Percentiles rank a stretch among this genome's conserved stretches.
phyloP scores from a whole-genome alignment of 2,888 invertebrate species.

The Pilophorus perplexus region DNA sequence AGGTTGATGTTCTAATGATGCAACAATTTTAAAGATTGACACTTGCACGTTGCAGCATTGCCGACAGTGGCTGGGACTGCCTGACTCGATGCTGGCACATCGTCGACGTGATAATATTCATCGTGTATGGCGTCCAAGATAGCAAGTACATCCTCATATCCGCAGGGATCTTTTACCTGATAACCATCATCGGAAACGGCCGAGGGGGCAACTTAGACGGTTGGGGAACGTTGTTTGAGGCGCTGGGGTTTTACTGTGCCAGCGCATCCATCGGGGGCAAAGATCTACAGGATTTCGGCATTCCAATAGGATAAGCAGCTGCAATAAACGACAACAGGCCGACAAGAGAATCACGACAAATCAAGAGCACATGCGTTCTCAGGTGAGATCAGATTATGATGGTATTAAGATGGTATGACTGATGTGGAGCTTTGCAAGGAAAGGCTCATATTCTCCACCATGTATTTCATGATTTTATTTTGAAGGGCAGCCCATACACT shows the following conservation, averaged over 20 bases:
- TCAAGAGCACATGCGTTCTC: too few relatives aligned
- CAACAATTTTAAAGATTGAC: not conserved
- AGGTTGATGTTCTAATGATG: too few relatives aligned
- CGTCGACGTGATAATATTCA: not conserved
- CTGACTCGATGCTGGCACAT: not conserved
- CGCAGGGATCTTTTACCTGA: not conserved
- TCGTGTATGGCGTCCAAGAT: not conserved
- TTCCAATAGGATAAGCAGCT: not conserved
- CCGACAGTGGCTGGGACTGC: not conserved
- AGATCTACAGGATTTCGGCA: conserved; percentile 1
- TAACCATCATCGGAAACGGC: not conserved
- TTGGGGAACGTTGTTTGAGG: too few relatives aligned
- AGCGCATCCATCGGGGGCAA: not conserved
- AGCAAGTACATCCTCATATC: conserved; percentile 2
- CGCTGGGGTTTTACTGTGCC: not conserved
- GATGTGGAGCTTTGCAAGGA: too few relatives aligned
- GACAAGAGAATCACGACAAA: too few relatives aligned
- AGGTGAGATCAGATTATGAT: too few relatives aligned
- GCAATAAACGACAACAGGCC: too few relatives aligned
- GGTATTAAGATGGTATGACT: too few relatives aligned
- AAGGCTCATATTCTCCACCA: too few relatives aligned
- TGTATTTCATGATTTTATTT: too few relatives aligned
- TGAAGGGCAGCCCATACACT: too few relatives aligned
- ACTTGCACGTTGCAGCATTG: not conserved
- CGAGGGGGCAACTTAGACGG: not conserved